phyloP scores from a whole-genome alignment of 2,113 vertebrate genomes.

The Oplegnathus fasciatus region DNA sequence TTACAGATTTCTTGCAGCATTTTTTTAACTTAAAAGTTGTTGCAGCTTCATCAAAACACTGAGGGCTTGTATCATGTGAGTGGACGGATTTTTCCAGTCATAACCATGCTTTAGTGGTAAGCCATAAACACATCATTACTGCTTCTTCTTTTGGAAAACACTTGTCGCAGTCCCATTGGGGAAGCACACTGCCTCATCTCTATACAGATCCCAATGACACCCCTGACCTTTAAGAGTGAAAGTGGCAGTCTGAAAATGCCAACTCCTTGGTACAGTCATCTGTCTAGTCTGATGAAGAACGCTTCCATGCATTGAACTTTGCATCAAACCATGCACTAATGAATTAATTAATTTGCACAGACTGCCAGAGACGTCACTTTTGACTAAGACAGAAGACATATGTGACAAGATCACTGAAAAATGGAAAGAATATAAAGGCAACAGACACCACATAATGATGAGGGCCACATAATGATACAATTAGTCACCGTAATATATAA shows the following conservation, averaged over 20 bases:
- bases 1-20: conserved; percentile 9
- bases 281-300: neutral
- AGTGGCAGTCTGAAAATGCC: conserved; percentile 22
- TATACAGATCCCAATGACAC: neutral
- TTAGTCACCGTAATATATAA: neutral
- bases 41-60: neutral
- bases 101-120: neutral
- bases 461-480: neutral
- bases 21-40: conserved; percentile 16
- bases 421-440: neutral
- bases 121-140: conserved; percentile 19
- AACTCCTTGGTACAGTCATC: neutral
- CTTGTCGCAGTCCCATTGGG: neutral
- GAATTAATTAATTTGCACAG: neutral
- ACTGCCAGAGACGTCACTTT: neutral
- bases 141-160: conserved; percentile 1
- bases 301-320: neutral
- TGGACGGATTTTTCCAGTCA: conserved; percentile 1
- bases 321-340: neutral
- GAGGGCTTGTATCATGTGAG: neutral
- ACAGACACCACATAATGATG: neutral
- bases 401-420: neutral
- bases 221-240: conserved; percentile 41
- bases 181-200: neutral
- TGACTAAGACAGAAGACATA: neutral